Evolutionary conservation across 2,113 vertebrate genomes (phyloP).

Genomic region (Passer domesticus): DNA sequence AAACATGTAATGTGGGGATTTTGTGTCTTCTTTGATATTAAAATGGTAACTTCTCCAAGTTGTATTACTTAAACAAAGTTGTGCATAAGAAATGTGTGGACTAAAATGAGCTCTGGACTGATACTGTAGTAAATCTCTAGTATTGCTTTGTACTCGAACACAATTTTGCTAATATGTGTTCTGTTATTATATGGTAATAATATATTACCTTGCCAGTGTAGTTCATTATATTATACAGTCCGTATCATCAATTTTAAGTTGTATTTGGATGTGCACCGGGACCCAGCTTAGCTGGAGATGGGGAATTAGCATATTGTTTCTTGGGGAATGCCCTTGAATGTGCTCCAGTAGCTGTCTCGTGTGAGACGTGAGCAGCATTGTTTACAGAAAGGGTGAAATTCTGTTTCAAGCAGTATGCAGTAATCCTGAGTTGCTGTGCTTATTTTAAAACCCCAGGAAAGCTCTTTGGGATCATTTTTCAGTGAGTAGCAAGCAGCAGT

Average conservation of each 20-base stretch:
- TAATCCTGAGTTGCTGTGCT: constrained; percentile 50
- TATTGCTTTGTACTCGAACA: neutral
- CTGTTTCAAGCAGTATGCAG: neutral
- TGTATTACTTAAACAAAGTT: neutral
- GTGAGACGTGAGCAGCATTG: constrained; percentile 70
- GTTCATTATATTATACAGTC: constrained; percentile 13
- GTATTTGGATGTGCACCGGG: constrained; percentile 13
- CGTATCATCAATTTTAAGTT: neutral
- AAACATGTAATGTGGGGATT: neutral
- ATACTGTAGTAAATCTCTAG: neutral
- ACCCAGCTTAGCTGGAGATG: constrained; percentile 53
- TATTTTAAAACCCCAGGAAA: constrained; percentile 52
- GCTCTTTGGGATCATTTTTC: constrained; percentile 44
- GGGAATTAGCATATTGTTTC: constrained; percentile 78
- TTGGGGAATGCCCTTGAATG: constrained; percentile 82
- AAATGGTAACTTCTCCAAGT: neutral
- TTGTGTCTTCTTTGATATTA: neutral
- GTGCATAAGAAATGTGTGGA: neutral
- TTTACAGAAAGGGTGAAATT: constrained; percentile 52
- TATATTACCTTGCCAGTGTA: neutral
- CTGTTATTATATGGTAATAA: neutral
- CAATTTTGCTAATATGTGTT: neutral
- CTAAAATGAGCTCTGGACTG: neutral
- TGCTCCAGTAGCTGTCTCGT: constrained; percentile 63
- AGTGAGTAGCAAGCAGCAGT: constrained; percentile 25